Percentiles rank a stretch among this genome's conserved stretches.
Conservation (phyloP, 1,140 invertebrate genomes). For the Asobara japonica region DNA sequence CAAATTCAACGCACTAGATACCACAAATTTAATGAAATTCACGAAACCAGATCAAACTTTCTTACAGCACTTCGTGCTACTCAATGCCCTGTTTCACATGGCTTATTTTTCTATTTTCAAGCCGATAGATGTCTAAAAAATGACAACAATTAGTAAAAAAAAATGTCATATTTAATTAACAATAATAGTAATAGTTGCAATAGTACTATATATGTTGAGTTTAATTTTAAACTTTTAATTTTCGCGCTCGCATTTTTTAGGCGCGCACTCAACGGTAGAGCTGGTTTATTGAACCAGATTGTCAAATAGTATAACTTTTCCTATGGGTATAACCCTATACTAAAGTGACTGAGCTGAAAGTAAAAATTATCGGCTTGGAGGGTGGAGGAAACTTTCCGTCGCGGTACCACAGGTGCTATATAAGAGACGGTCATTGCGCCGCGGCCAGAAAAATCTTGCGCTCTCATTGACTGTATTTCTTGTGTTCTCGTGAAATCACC, state of each 20-base stretch:
- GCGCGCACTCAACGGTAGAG: not conserved
- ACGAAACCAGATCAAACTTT: slow-evolving; percentile 46
- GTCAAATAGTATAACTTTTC: slow-evolving; percentile 31
- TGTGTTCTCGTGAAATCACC: slow-evolving; percentile 56
- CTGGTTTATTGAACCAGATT: slow-evolving; percentile 18
- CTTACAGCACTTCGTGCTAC: slow-evolving; percentile 33
- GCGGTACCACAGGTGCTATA: slow-evolving; percentile 53
- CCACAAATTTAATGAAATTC: slow-evolving; percentile 47
- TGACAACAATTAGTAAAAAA: not conserved
- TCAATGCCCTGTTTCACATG: slow-evolving; percentile 11
- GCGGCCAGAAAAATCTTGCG: slow-evolving; percentile 60
- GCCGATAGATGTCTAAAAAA: slow-evolving; percentile 34
- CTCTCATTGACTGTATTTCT: too few species aligned
- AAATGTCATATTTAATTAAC: too few species aligned
- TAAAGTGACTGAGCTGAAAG: not conserved
- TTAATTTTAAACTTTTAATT: not conserved
- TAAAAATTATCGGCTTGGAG: not conserved
- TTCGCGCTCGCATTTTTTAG: not conserved
- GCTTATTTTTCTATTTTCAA: too few species aligned
- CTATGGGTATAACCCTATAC: not conserved
- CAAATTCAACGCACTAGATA: slow-evolving; percentile 48
- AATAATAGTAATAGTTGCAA: too few species aligned
- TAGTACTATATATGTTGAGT: not conserved
- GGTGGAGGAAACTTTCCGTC: slow-evolving; percentile 65
- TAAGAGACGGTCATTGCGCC: slow-evolving; percentile 61